Evolutionary conservation across 2,113 vertebrate genomes (phyloP).

Genomic region (Oryzias javanicus): DNA sequence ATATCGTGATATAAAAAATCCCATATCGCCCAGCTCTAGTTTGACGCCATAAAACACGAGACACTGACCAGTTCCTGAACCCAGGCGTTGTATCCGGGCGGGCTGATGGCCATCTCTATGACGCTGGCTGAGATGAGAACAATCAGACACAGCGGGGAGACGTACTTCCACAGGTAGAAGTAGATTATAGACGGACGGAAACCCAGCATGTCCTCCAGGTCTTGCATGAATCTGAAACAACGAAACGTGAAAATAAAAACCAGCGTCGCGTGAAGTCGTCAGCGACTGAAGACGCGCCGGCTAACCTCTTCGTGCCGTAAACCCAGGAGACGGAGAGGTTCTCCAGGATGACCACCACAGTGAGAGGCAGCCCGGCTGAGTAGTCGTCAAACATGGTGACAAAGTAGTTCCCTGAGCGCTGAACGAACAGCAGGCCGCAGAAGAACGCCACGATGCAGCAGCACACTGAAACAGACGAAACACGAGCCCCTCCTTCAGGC

Average conservation of each 20-base stretch:
- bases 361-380: slow-evolving; percentile 94
- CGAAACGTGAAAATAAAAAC: neutral
- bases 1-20: too few relatives aligned
- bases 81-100: slow-evolving; percentile 95
- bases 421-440: slow-evolving; percentile 94
- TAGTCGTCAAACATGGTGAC: slow-evolving; percentile 99
- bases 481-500: slow-evolving; percentile 23
- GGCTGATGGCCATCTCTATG: slow-evolving; percentile 90
- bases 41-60: too few relatives aligned
- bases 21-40: too few relatives aligned
- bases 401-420: slow-evolving; percentile 97
- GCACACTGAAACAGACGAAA: slow-evolving; percentile 82
- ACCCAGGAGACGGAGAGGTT: slow-evolving; percentile 96
- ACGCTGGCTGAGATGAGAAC: slow-evolving; percentile 88
- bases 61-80: slow-evolving; percentile 90
- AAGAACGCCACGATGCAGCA: slow-evolving; percentile 93
- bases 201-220: slow-evolving; percentile 97
- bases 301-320: slow-evolving; percentile 95
- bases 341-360: slow-evolving; percentile 94
- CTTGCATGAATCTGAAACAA: slow-evolving; percentile 90
- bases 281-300: too few relatives aligned
- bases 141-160: slow-evolving; percentile 92
- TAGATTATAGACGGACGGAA: slow-evolving; percentile 88
- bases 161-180: slow-evolving; percentile 97
- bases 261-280: neutral